Conservation (phyloP, 2,888 invertebrate species). For the Coleophora deauratella region DNA sequence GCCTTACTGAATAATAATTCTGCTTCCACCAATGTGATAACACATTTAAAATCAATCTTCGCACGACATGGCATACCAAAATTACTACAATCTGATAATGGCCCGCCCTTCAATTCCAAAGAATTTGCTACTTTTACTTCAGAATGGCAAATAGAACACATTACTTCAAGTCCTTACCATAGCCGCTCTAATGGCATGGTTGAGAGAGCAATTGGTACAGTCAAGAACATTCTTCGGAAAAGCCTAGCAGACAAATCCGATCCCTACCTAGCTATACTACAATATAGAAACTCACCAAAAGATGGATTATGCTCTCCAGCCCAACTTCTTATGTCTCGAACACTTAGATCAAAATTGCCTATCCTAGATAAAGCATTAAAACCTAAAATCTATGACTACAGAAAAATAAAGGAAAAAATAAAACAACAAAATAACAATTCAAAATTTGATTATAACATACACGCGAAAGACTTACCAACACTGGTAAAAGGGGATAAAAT, state of each 20-base stretch:
- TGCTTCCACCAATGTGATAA: slow-evolving; percentile 6
- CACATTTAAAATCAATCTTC: slow-evolving; percentile 11
- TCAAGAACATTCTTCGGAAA: slow-evolving; percentile 5
- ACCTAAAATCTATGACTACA: too few relatives aligned
- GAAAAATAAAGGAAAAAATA: too few relatives aligned
- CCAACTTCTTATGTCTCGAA: slow-evolving; percentile 3
- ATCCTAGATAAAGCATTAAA: too few relatives aligned
- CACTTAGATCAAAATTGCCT: background rate
- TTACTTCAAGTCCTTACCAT: slow-evolving; percentile 5
- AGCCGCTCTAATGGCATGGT: slow-evolving; percentile 8
- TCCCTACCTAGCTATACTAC: slow-evolving; percentile 6
- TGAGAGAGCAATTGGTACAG: slow-evolving; percentile 4
- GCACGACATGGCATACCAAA: slow-evolving; percentile 11
- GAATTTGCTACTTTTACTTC: slow-evolving; percentile 4
- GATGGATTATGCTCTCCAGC: slow-evolving; percentile 2
- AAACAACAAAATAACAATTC: too few relatives aligned
- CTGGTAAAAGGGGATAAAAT: too few relatives aligned
- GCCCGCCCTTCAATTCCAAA: slow-evolving; percentile 1
- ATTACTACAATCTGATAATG: slow-evolving; percentile 1
- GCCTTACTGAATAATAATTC: background rate
- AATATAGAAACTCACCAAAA: slow-evolving; percentile 5
- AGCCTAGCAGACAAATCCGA: slow-evolving; percentile 2
- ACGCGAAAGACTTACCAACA: too few relatives aligned
- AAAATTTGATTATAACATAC: too few relatives aligned
- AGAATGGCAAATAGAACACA: slow-evolving; percentile 5